phyloP scores from a whole-genome alignment of 2,888 invertebrate genomes.

The Phymatocera aterrima region DNA sequence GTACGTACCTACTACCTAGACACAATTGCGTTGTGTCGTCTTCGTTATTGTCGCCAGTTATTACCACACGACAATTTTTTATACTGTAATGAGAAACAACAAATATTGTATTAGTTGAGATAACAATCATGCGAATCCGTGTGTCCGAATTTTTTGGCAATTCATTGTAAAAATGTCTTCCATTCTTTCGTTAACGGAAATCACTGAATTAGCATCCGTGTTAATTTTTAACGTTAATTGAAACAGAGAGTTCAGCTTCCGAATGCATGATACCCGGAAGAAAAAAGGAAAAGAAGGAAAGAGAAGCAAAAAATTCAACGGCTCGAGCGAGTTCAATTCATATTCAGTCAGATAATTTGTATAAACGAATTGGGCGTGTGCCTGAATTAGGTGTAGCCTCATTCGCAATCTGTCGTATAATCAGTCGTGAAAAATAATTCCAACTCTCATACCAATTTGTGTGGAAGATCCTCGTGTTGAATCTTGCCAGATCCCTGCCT shows the following conservation, averaged over 20 bases:
- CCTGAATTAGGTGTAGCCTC: neutral
- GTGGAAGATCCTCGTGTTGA: no score
- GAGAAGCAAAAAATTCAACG: no score
- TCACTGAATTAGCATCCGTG: no score
- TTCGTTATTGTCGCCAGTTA: neutral
- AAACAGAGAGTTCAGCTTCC: no score
- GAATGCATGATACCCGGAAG: no score
- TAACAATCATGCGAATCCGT: no score
- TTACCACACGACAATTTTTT: neutral
- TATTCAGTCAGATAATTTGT: neutral
- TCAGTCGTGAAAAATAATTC: neutral
- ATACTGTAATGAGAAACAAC: neutral
- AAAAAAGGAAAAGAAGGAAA: no score
- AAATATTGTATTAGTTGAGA: neutral
- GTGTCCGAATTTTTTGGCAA: no score
- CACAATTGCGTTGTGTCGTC: conserved; percentile 15
- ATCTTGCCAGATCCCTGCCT: neutral
- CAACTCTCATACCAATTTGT: neutral
- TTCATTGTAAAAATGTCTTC: no score
- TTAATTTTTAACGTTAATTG: no score
- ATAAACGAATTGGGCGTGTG: neutral
- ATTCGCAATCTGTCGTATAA: conserved; percentile 2
- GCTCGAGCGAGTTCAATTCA: neutral
- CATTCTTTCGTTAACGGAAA: no score
- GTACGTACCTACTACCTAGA: no score